Base-by-base conservation (phyloP, 2,797 vertebrate species). In the Megaceryle alcyon region DNA sequence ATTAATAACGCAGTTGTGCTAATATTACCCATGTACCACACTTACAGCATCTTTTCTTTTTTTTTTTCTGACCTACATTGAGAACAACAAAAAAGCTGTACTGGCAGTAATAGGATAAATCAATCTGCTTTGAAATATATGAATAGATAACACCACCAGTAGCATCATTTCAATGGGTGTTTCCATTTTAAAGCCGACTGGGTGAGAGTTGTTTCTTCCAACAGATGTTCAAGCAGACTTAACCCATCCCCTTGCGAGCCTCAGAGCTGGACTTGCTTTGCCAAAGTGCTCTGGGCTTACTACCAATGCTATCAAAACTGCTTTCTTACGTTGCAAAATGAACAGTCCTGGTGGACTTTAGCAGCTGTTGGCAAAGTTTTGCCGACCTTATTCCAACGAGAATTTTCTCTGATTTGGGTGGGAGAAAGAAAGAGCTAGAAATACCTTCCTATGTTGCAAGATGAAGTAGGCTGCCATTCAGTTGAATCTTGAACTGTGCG, bases 91-190 rank as follows among this genome's bases (percentile, higher is more conserved):
- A 63, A 54, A 88, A 80, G 53, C 82, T 91, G 88, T 65, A 93
- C 93, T 73, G 91, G 86, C 91, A 91, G 53, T 83, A 90, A 81
- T 87, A 90, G 72, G 77, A 93, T 92, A 86, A 96, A 90, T 0
- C 4, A 35, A 59, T 96, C 85, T 71, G 33, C 44, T 93, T 49
- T 88, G 85, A 78, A 82, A 84, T 57, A 33, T 8, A 82, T 2
- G 1, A 77, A 77, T 93, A 94, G 88, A 21, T 18, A 88, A 70
- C 5, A 2, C 44, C 82, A 59, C 73, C 51, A 70, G 64, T 61
- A 83, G 79, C 64, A 80, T 91, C 35, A 28, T 35, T 80, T 63
- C 61, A 86, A 29, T 56, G 86, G 60, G 39, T 44, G 75, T 95
- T 92, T 86, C 75, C 57, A 23, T 79, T 92, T 90, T 51, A 64